phyloP scores from a whole-genome alignment of 2,113 vertebrate genomes.

The Callaeas wilsoni region DNA sequence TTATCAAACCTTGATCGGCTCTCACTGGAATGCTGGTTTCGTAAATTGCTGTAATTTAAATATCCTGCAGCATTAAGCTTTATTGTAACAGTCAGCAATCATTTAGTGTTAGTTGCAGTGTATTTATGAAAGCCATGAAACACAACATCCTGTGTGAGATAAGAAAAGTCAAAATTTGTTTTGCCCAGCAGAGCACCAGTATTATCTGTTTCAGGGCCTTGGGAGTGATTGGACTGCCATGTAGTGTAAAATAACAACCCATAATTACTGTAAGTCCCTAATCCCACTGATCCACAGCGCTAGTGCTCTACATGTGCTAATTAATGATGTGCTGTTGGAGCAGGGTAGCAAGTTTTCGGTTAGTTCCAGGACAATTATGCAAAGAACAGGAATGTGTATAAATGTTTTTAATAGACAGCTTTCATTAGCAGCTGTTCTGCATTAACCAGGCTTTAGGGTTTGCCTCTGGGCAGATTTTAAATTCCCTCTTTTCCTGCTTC shows the following conservation, averaged over 20 bases:
- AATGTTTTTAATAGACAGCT: background rate
- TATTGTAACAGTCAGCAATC: background rate
- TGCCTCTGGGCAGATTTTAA: background rate
- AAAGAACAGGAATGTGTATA: background rate
- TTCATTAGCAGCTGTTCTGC: background rate
- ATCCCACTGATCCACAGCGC: background rate
- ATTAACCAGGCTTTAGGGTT: background rate
- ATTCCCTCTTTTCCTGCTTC: background rate
- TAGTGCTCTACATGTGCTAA: background rate
- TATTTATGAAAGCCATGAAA: background rate
- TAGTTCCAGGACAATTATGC: background rate
- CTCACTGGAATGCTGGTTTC: background rate
- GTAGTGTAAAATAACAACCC: background rate
- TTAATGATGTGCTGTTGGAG: background rate
- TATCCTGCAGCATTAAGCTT: background rate
- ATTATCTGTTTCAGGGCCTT: background rate
- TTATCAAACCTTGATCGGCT: background rate
- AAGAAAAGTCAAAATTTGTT: background rate
- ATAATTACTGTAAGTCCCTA: background rate
- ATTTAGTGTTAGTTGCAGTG: background rate
- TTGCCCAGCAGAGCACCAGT: background rate
- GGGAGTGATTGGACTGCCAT: conserved; percentile 29
- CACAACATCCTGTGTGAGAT: background rate
- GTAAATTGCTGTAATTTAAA: background rate
- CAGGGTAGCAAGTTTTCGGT: background rate